These are phyloP conservation scores for Pygoscelis adeliae DNA, from an alignment of 2,113 vertebrate species.

Conservation along the genomic window DNA sequence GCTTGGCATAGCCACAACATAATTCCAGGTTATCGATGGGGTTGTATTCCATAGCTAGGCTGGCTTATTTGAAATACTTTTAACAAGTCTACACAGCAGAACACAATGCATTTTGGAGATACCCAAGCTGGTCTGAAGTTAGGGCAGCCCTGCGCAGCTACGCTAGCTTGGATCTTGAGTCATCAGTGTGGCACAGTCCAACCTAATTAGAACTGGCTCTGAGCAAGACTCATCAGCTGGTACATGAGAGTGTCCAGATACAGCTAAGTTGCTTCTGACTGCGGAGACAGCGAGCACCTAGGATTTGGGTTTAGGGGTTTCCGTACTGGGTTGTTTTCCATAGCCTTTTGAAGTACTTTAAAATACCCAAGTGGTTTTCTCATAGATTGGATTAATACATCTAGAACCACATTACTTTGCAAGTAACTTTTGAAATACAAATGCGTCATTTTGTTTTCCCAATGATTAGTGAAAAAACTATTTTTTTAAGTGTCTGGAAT, in stretches of 20 bases:
- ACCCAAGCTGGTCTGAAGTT: neutral
- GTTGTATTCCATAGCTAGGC: neutral
- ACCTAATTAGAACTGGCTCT: neutral
- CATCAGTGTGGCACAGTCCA: too few relatives aligned
- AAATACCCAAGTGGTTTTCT: neutral
- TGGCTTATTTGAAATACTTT: neutral
- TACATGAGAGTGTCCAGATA: neutral
- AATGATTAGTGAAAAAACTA: neutral
- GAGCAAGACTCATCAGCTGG: neutral
- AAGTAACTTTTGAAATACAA: neutral
- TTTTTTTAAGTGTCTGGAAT: neutral
- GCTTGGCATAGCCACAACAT: neutral
- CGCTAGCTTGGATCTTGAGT: neutral
- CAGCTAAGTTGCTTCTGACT: neutral
- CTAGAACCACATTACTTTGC: neutral
- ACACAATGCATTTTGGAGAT: neutral
- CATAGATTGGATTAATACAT: neutral
- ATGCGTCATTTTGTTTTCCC: neutral
- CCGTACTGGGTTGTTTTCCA: neutral
- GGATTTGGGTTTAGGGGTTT: neutral
- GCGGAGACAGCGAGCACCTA: rapidly evolving
- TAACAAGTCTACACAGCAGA: neutral
- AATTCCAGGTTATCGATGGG: neutral
- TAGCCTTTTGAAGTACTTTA: neutral
- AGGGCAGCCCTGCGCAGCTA: too few relatives aligned